Base-by-base conservation (phyloP, 2,113 vertebrate species). In the Oreochromis niloticus region DNA sequence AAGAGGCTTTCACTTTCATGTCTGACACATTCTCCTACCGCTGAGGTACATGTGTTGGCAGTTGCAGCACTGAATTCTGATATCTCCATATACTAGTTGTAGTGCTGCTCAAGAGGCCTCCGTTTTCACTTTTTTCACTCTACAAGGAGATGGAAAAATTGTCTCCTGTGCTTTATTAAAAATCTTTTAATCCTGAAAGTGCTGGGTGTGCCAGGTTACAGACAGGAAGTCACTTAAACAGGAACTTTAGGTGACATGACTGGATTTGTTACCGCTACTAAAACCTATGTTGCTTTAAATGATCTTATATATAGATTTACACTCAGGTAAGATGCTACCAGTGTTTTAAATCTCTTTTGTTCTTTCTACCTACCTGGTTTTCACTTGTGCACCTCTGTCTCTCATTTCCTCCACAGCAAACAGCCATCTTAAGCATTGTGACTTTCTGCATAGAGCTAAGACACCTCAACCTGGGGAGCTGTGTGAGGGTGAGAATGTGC, bases 391-490 rank as follows among this genome's bases (percentile, higher is more conserved):
- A 5, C 6, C 59, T 46, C 30, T 50, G 59, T 63, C 95, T 84
- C 32, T 87, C 97, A 91, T 95, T 93, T 24, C 93, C 41, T 3
- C 95, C 61, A 1, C 96, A 99, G 99, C 99, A 99, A 98, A 98
- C 98, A 50, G 97, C 98, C 41, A 95, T 99, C 88, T 97, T 99
- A 95, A 99, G 97, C 95, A 98, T 99, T 95, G 96, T 99, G 95
- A 99, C 98, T 91, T 99, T 99, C 97, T 99, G 98, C 91, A 96
- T 97, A 6, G 98, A 99, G 91, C 96, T 99, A 93, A 97, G 96
- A 91, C 98, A 99, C 96, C 97, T 99, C 90, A 99, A 97, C 96
- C 95, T 99, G 71, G 99, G 98, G 85, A 99, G 98, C 94, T 99
- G 99, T 5, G 97, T 99, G 82, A 97, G 98, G 98, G 99, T 99